Conservation (phyloP, 2,888 invertebrate species). For the Autographa pulchrina region DNA sequence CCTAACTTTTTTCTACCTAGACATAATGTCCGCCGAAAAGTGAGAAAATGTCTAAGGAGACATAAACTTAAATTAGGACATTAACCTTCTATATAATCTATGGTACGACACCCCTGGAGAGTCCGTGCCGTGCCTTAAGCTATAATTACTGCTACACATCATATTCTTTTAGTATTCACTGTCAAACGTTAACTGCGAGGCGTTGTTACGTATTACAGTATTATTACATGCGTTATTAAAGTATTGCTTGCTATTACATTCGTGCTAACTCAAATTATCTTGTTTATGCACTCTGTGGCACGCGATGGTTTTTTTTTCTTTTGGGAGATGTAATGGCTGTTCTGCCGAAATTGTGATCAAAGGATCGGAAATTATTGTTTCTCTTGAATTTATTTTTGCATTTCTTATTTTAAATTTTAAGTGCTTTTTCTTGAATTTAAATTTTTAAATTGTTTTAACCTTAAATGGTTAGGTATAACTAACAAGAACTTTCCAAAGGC, state of each 20-base stretch:
- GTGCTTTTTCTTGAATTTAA: neutral
- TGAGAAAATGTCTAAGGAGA: too few species aligned
- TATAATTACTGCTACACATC: constrained; percentile 51
- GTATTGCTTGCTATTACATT: constrained; percentile 25
- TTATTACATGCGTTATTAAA: constrained; percentile 47
- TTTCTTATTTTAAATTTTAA: neutral
- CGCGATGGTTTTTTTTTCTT: constrained; percentile 20
- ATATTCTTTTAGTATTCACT: constrained; percentile 48
- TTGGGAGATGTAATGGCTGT: neutral
- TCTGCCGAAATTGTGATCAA: neutral
- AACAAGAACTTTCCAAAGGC: too few species aligned
- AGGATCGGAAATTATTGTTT: neutral
- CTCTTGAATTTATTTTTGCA: neutral
- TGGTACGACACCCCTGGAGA: neutral
- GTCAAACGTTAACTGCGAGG: constrained; percentile 50
- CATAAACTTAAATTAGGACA: too few species aligned
- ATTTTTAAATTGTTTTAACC: too few species aligned
- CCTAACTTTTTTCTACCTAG: too few species aligned
- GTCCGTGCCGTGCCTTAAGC: constrained; percentile 46
- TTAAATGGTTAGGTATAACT: too few species aligned
- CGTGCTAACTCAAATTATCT: constrained; percentile 39
- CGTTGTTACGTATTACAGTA: constrained; percentile 25
- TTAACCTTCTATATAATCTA: constrained; percentile 17
- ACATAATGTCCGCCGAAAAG: too few species aligned
- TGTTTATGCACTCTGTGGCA: constrained; percentile 22